phyloP scores from a whole-genome alignment of 2,113 vertebrate genomes.

The Lates calcarifer region DNA sequence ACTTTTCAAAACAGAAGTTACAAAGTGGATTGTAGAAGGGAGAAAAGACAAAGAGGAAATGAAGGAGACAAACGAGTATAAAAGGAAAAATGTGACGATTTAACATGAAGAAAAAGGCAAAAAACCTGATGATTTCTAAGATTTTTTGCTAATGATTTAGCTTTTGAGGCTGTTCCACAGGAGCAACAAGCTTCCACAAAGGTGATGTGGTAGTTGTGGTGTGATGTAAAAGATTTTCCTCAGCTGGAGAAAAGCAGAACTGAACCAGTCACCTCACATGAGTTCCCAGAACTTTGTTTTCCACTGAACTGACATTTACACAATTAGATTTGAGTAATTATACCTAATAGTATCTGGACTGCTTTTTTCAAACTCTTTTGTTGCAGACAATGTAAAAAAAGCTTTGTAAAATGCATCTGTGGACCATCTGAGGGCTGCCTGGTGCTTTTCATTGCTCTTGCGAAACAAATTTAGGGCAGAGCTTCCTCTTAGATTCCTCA shows the following conservation, averaged over 20 bases:
- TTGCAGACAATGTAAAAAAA: background rate
- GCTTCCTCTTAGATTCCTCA: slow-evolving; percentile 9
- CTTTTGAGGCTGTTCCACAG: background rate
- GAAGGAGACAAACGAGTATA: background rate
- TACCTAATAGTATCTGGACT: background rate
- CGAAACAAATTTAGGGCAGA: background rate
- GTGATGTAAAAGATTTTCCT: background rate
- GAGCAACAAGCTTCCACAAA: too few species aligned
- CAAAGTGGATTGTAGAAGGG: background rate
- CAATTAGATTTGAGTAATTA: background rate
- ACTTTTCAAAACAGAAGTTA: background rate
- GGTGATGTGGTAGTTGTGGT: background rate
- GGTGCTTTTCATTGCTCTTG: background rate
- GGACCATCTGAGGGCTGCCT: background rate
- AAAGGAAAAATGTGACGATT: background rate
- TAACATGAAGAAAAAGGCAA: background rate
- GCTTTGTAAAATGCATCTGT: background rate
- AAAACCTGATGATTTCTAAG: background rate
- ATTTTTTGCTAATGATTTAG: background rate
- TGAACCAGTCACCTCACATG: background rate
- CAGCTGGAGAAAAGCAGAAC: too few species aligned
- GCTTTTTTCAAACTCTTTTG: too few species aligned
- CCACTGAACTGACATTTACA: background rate
- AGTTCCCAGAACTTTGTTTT: background rate
- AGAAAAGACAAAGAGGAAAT: background rate